Base-by-base conservation (phyloP, 2,113 vertebrate genomes). In the Zapornia atra region DNA sequence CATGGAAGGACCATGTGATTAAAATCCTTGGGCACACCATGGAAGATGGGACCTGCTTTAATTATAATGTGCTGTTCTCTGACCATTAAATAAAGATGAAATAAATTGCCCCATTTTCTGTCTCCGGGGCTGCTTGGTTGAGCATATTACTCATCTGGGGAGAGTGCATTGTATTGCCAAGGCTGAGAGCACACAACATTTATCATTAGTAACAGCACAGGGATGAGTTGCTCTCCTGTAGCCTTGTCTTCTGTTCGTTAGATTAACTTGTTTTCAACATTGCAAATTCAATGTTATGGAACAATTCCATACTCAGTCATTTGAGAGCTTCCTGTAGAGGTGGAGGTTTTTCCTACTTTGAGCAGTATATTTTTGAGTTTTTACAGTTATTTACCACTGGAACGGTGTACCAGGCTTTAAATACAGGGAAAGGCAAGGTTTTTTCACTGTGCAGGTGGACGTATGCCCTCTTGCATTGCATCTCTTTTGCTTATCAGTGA, bases 31-130 rank as follows among this genome's bases (percentile, higher is more conserved):
- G 57, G 57, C 60, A 69, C 57, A 57, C 48, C 29, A 36, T 65
- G 69, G 88, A 94, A 89, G 90, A 92, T 79, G 48, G 42, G 72
- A 84, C 44, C 24, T 50, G 10, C 61, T 82, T 88, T 93, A 96
- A 93, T 93, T 95, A 82, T 88, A 86, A 81, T 83, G 73, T 84
- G 88, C 68, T 95, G 81, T 94, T 95, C 28, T 46, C 83, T 82
- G 70, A 89, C 95, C 61, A 65, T 92, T 96, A 94, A 96, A 94
- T 87, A 88, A 91, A 96, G 92, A 92, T 82, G 73, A 94, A 97
- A 96, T 91, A 94, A 97, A 94, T 94, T 40, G 70, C 86, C 81
- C 48, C 54, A 84, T 94, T 96, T 95, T 84, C 86, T 90, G 83
- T 92, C 77, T 94, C 81, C 4, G 8, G 73, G 80, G 77, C 69